Base-by-base conservation (phyloP, 2,797 vertebrate species). In the Rhincodon typus region DNA sequence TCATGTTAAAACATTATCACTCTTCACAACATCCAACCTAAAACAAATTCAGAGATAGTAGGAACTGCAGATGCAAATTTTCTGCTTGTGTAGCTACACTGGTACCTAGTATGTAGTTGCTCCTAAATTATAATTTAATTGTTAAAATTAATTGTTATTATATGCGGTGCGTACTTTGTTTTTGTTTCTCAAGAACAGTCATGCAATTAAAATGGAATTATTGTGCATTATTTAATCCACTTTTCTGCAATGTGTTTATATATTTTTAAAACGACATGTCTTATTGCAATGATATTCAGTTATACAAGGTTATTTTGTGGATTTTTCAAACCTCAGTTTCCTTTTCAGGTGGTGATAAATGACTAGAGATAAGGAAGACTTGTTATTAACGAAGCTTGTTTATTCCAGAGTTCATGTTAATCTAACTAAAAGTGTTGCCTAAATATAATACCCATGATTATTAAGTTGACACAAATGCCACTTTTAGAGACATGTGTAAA, bases 391-490 rank as follows among this genome's bases (percentile, higher is more conserved):
- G 17, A 93, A 93, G n/a, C 66, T 93, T 69, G n/a, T 23, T 25
- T 42, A 69, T 69, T n/a, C n/a, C 8, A 93, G 66, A 69, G 42
- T 10, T 42, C 38, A 38, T 42, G 34, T 91, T 91, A 30, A 66
- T 67, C 57, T 67, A 69, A 93, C 66, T 67, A 42, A 38, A 91
- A 93, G n/a, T 69, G 34, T 93, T 69, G 7, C 66, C 62, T 90
- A 6, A 90, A 90, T 93, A 67, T 67, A 91, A 66, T 23, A 69
- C 69, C n/a, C 12, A 10, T 69, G 21, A 93, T 93, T 69, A 93
- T 93, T 93, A 91, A 91, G 86, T 90, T 62, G n/a, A 91, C 34
- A 93, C 6, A 38, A 46, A 69, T 93, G 90, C 90, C n/a, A 69
- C 62, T 69, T 30, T 67, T 62, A 93, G 6, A 38, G n/a, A n/a